Percentiles rank a stretch among this genome's conserved stretches.
Evolutionary conservation across 2,888 invertebrate genomes (phyloP).

Genomic region (Drosophila barbarae): DNA sequence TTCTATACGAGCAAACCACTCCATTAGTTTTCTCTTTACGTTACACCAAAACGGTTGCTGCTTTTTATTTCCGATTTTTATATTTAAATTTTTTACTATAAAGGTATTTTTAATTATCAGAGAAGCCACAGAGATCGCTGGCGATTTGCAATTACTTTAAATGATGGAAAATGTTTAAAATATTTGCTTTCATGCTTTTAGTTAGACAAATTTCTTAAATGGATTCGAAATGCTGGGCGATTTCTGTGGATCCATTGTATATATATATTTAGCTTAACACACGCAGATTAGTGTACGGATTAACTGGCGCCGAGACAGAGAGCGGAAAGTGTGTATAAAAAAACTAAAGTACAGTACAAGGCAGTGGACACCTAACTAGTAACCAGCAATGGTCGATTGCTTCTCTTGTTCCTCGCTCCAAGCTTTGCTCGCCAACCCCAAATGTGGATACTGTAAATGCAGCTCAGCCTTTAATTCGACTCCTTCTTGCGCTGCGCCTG

Average conservation of each 20-base stretch:
- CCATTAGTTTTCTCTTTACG: conserved; percentile 27
- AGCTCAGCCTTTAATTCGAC: conserved; percentile 43
- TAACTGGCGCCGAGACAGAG: conserved; percentile 40
- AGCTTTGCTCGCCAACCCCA: conserved; percentile 32
- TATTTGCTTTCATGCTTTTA: not conserved
- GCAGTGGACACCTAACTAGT: conserved; percentile 60
- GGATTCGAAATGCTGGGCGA: not conserved
- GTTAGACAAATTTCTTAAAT: not conserved
- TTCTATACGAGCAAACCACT: too few species aligned
- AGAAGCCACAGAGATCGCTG: not conserved
- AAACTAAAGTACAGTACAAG: conserved; percentile 63
- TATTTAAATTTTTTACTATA: conserved; percentile 37
- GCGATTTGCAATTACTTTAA: not conserved
- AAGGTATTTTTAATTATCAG: conserved; percentile 11
- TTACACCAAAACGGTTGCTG: conserved; percentile 7
- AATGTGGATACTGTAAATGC: conserved; percentile 35
- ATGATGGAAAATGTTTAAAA: not conserved
- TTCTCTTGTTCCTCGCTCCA: conserved; percentile 6
- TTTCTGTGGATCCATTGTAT: not conserved
- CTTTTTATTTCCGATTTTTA: conserved; percentile 22
- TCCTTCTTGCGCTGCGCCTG: conserved; percentile 78
- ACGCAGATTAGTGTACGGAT: conserved; percentile 26
- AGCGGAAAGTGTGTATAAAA: conserved; percentile 35
- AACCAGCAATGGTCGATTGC: conserved; percentile 21
- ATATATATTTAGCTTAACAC: conserved; percentile 39